Evolutionary conservation across 2,888 invertebrate species (phyloP).

Genomic region (Pogonocherus hispidulus): DNA sequence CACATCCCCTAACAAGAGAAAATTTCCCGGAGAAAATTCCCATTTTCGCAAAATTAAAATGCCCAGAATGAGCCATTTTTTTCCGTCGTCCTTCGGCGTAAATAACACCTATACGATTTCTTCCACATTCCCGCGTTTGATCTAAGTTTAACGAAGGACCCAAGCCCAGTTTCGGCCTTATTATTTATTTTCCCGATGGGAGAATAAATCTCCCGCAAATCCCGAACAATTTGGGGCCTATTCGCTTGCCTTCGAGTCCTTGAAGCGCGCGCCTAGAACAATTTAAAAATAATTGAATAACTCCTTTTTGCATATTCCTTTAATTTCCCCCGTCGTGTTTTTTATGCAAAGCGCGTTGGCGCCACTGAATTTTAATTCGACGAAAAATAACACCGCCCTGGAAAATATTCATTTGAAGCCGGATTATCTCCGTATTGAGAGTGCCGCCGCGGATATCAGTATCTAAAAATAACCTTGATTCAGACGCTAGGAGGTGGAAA

Average conservation of each 20-base stretch:
- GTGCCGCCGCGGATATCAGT: background rate
- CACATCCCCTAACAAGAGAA: no score
- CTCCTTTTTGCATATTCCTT: conserved; percentile 29
- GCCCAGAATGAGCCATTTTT: no score
- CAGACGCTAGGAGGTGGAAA: background rate
- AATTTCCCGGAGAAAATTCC: no score
- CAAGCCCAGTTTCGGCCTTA: background rate
- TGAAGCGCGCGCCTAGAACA: conserved; percentile 20
- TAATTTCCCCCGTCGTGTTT: conserved; percentile 31
- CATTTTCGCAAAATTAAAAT: no score
- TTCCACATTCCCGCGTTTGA: background rate
- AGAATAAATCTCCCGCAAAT: conserved; percentile 6
- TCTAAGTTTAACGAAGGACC: background rate
- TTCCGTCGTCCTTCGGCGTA: no score
- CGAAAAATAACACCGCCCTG: background rate
- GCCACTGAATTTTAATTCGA: conserved; percentile 23
- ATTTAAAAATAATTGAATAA: conserved; percentile 36
- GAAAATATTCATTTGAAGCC: conserved; percentile 21
- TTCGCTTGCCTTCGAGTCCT: background rate
- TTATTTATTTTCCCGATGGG: conserved; percentile 6
- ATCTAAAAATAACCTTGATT: conserved; percentile 12
- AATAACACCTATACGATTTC: background rate
- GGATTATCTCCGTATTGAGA: conserved; percentile 28
- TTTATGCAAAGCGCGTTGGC: conserved; percentile 21
- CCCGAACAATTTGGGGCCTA: conserved; percentile 10